Evolutionary conservation across 2,888 invertebrate species (phyloP).

Genomic region (Scaptomyza flava): DNA sequence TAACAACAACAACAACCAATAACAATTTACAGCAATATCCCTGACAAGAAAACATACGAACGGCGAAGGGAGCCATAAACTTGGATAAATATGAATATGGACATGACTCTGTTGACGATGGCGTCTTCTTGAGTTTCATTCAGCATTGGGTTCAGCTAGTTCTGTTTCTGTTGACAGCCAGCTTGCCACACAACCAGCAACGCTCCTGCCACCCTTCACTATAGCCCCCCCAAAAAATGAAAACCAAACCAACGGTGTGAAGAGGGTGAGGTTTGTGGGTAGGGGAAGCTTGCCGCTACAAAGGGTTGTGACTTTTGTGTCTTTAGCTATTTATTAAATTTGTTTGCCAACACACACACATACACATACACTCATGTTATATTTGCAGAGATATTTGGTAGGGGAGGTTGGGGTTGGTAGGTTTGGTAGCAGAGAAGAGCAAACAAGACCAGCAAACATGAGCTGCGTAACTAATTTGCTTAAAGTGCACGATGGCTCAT

Average conservation of each 20-base stretch:
- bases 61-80: constrained; percentile 56
- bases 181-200: constrained; percentile 7
- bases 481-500: constrained; percentile 76
- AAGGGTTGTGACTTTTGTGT: constrained; percentile 77
- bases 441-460: constrained; percentile 65
- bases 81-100: constrained; percentile 75
- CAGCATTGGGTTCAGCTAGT: constrained; percentile 4
- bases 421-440: constrained; percentile 24
- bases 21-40: constrained; percentile 51
- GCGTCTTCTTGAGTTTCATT: constrained; percentile 40
- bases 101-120: constrained; percentile 22
- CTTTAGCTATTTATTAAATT: constrained; percentile 78
- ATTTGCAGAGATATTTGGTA: neutral
- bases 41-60: constrained; percentile 62
- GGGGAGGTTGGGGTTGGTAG: neutral
- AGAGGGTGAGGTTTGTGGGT: neutral
- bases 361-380: constrained; percentile 9
- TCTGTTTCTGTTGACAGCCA: constrained; percentile 32
- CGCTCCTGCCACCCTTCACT: neutral
- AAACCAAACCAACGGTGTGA: neutral
- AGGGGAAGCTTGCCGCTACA: constrained; percentile 37
- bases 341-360: constrained; percentile 69
- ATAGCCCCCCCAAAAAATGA: too few species aligned
- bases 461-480: constrained; percentile 78
- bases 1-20: constrained; percentile 26